Percentiles rank a stretch among this genome's conserved stretches.
Evolutionary conservation across 2,888 invertebrate species (phyloP).

Genomic region (Eristalis intricaria): DNA sequence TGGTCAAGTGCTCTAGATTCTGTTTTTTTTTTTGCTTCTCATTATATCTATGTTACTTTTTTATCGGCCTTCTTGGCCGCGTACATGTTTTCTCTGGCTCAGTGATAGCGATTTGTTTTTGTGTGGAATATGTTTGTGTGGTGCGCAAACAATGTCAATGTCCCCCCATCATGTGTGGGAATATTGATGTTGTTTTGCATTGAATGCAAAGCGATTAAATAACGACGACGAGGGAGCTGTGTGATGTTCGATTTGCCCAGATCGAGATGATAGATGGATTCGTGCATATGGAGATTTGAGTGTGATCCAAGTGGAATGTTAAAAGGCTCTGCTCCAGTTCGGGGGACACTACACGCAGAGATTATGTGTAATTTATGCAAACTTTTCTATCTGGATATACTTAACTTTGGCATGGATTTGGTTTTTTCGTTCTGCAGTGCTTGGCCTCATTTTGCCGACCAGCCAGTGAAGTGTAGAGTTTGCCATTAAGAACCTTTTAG

Average conservation of each 20-base stretch:
- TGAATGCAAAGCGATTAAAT: slow-evolving; percentile 52
- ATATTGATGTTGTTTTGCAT: slow-evolving; percentile 47
- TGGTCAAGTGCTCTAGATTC: slow-evolving; percentile 64
- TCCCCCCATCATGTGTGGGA: slow-evolving; percentile 34
- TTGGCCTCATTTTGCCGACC: neutral
- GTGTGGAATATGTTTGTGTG: slow-evolving; percentile 43
- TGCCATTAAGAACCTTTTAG: no score
- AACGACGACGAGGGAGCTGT: slow-evolving; percentile 3
- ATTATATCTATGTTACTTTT: slow-evolving; percentile 20
- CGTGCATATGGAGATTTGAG: neutral
- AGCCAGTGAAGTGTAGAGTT: neutral
- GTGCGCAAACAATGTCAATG: slow-evolving; percentile 69
- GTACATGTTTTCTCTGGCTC: slow-evolving; percentile 14
- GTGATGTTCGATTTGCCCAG: neutral
- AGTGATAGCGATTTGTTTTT: slow-evolving; percentile 55
- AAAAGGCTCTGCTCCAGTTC: neutral
- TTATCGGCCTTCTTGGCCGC: slow-evolving; percentile 29
- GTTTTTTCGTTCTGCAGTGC: neutral
- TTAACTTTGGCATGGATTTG: neutral
- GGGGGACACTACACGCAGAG: neutral
- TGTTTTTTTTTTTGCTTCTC: slow-evolving; percentile 24
- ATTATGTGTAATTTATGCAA: neutral
- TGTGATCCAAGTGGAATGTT: neutral
- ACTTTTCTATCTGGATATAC: neutral
- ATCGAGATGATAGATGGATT: neutral